These are phyloP conservation scores for Coturnix japonica DNA, from an alignment of 2,113 vertebrate genomes.

Conservation along the genomic window DNA sequence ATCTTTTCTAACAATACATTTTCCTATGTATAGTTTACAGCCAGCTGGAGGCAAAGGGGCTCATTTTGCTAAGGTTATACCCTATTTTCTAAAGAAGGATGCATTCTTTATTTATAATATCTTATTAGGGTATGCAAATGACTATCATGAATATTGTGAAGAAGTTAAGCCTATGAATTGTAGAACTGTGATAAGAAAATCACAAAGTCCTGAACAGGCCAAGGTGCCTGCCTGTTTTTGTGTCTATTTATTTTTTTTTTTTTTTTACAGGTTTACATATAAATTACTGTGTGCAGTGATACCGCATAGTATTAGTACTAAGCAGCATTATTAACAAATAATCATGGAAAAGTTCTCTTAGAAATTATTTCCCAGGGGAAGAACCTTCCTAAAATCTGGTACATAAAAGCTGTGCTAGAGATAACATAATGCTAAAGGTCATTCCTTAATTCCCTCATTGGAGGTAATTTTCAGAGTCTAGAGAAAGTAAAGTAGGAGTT, in stretches of 20 bases:
- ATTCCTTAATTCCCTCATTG: neutral
- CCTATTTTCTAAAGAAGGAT: neutral
- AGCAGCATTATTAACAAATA: neutral
- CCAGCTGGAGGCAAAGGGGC: neutral
- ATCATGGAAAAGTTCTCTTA: neutral
- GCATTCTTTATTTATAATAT: neutral
- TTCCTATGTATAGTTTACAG: neutral
- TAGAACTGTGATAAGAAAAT: neutral
- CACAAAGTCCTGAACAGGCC: neutral
- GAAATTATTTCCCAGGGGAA: neutral
- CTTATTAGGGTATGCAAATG: neutral
- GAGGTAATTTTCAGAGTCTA: neutral
- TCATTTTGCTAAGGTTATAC: neutral
- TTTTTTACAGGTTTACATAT: neutral
- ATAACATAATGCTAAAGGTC: neutral
- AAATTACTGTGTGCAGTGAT: neutral
- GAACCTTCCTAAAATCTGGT: neutral
- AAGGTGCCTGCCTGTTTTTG: neutral
- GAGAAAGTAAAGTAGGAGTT: neutral
- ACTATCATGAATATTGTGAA: neutral
- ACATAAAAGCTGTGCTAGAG: neutral
- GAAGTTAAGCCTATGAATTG: neutral
- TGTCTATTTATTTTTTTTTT: neutral
- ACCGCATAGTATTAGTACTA: neutral
- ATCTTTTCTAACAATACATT: neutral